These are phyloP conservation scores for Mus musculus DNA, from an alignment of 2,113 vertebrate species.

Conservation along the genomic window DNA sequence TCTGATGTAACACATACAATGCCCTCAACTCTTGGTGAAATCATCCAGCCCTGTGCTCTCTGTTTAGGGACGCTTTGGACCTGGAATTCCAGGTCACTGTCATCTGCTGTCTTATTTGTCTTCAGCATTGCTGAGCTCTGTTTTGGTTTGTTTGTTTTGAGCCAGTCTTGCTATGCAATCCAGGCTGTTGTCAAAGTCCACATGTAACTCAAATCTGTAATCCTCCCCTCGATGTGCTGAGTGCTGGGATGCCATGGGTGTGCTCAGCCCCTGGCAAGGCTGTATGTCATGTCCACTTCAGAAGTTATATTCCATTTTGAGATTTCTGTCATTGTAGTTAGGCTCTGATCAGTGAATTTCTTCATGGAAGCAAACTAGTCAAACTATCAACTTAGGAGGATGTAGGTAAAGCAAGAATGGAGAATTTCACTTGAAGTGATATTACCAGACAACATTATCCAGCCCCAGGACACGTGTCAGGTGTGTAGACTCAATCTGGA, in stretches of 20 bases:
- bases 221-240: neutral
- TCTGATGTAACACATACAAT: neutral
- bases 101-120: neutral
- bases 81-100: neutral
- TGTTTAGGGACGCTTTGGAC: neutral
- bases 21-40: neutral
- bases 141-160: neutral
- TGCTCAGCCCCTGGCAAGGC: neutral
- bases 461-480: neutral
- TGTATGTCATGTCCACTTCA: neutral
- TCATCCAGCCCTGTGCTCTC: neutral
- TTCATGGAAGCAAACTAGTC: neutral
- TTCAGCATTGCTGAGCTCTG: neutral
- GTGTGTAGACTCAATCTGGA: fast-evolving
- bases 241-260: neutral
- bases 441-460: no score
- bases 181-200: neutral
- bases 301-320: neutral
- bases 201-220: neutral
- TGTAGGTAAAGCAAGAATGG: neutral
- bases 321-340: neutral
- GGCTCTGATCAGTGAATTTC: neutral
- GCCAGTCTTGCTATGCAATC: neutral
- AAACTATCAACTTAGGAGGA: slow-evolving; percentile 2
- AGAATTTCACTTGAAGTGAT: neutral